Evolutionary conservation across 2,113 vertebrate genomes (phyloP), one percentile per base, ranked within the genome.

Genomic region (Cygnus atratus): DNA sequence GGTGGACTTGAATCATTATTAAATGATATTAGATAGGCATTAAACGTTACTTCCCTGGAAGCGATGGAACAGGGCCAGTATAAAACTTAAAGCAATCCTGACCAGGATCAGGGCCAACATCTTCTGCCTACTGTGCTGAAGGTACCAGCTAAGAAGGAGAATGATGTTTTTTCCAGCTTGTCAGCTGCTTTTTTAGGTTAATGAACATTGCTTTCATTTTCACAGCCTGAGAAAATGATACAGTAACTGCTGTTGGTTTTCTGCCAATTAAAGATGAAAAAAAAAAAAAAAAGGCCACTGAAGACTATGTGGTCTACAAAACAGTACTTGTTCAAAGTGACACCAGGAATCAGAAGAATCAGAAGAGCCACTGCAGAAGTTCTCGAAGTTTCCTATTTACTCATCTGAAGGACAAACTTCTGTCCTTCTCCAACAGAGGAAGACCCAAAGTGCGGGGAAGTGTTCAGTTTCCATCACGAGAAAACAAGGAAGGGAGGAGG

Each of bases 171-270:
- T 65, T 78, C 63, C 63, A 86, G 19, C 52, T 86, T 90, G 70
- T 84, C 66, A 81, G 71, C 57, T 75, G 37, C 52, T 81, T 87
- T 85, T 96, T 92, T 79, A 76, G 4, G 6, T 84, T 90, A 82
- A 93, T 62, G 37, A 84, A 71, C 67, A 72, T 82, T 85, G 52
- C 75, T 89, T 97, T 96, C 76, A 80, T 20, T 91, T 95, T 96
- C 86, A 83, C 73, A 92, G 66, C 72, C 52, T 87, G 77, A 80
- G 82, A 95, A 94, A 94, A 87, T 73, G 12, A 37, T 86, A 75
- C 21, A 88, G 55, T 48, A 88, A 90, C 72, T 85, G 55, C 76
- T 85, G 50, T 33, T 81, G 13, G 26, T 31, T 58, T 75, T 95
- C 84, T 93, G 58, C 33, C 41, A 77, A 72, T 59, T 66, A 91